A percentile compares a stretch with the other conserved stretches of the same genome.
phyloP scores from a whole-genome alignment of 2,888 invertebrate genomes.

The Strigamia crassipes region DNA sequence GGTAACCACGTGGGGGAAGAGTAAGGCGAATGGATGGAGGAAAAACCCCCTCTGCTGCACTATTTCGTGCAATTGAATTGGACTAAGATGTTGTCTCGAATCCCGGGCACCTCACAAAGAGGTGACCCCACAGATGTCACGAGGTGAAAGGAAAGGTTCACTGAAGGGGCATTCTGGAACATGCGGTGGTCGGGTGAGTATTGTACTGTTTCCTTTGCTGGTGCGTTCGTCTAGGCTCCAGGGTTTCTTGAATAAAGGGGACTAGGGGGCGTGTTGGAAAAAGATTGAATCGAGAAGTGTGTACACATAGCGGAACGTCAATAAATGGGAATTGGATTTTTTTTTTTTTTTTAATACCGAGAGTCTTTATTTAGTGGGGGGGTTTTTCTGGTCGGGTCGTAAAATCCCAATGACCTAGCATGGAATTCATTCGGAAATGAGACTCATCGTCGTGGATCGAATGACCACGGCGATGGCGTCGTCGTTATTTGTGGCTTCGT shows the following conservation, averaged over 20 bases:
- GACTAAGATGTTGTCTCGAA: slow-evolving; percentile 32
- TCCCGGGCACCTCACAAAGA: slow-evolving; percentile 13
- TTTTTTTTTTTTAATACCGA: background rate
- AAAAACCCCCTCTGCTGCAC: background rate
- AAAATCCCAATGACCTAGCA: slow-evolving; percentile 28
- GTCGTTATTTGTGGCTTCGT: slow-evolving; percentile 28
- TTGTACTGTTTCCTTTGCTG: slow-evolving; percentile 18
- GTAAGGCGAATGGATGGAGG: background rate
- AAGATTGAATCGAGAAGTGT: background rate
- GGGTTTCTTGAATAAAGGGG: background rate
- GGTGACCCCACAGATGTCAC: slow-evolving; percentile 14
- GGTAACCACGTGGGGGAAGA: slow-evolving; percentile 21
- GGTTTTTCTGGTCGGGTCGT: slow-evolving; percentile 18
- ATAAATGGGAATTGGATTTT: slow-evolving; percentile 38
- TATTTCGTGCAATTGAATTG: background rate
- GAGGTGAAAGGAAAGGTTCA: slow-evolving; percentile 10
- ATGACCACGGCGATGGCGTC: slow-evolving; percentile 13
- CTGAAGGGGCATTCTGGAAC: background rate
- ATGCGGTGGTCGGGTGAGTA: slow-evolving; percentile 8
- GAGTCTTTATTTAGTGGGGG: slow-evolving; percentile 21
- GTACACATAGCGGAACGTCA: slow-evolving; percentile 14
- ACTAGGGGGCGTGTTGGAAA: background rate
- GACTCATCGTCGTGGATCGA: slow-evolving; percentile 27
- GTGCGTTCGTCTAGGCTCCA: background rate
- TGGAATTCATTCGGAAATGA: slow-evolving; percentile 40